Evolutionary conservation across 2,888 invertebrate species (phyloP).

Genomic region (Acleris sparsana): DNA sequence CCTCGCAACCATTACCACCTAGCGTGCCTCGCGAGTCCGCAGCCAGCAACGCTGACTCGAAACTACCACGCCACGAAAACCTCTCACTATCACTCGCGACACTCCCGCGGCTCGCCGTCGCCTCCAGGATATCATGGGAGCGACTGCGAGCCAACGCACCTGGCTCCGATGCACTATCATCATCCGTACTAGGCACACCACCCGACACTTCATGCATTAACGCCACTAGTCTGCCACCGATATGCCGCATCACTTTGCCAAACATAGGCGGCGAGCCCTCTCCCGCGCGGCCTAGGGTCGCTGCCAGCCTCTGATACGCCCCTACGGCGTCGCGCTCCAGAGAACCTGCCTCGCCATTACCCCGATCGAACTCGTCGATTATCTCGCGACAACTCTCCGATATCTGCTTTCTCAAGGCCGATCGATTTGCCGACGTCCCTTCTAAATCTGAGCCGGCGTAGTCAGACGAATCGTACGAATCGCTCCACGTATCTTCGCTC

Average conservation of each 20-base stretch:
- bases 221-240: conserved; percentile 92
- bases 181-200: conserved; percentile 88
- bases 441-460: conserved; percentile 95
- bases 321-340: conserved; percentile 90
- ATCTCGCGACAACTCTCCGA: conserved; percentile 95
- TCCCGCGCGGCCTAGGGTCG: conserved; percentile 90
- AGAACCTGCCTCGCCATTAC: conserved; percentile 84
- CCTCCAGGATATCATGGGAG: conserved; percentile 91
- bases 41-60: conserved; percentile 94
- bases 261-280: conserved; percentile 91
- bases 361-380: conserved; percentile 93
- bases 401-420: conserved; percentile 91
- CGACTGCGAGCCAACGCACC: conserved; percentile 89
- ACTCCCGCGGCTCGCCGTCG: conserved; percentile 82
- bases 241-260: conserved; percentile 96
- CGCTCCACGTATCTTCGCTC: conserved; percentile 96
- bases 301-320: conserved; percentile 93
- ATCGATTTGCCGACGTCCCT: conserved; percentile 85
- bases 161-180: conserved; percentile 88
- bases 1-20: conserved; percentile 89
- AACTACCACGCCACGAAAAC: conserved; percentile 96
- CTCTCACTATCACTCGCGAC: conserved; percentile 94
- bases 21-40: conserved; percentile 93
- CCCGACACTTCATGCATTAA: conserved; percentile 96
- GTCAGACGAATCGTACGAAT: conserved; percentile 96